Percentiles rank a stretch among this genome's conserved stretches.
Evolutionary conservation across 1,140 invertebrate genomes (phyloP).

Genomic region (Telenomus remus): DNA sequence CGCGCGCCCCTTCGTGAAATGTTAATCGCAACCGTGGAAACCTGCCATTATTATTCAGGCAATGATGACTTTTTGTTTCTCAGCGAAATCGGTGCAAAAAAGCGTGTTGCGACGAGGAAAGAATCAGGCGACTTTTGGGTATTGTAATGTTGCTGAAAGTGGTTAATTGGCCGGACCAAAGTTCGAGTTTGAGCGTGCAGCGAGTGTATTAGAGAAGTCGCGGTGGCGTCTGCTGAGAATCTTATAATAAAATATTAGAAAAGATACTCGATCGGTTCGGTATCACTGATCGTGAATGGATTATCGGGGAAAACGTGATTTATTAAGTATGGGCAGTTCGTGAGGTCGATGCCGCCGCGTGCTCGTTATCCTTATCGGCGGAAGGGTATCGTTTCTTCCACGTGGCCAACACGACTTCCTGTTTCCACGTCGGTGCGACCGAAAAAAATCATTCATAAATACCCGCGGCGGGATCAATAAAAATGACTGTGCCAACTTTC

Average conservation of each 20-base stretch:
- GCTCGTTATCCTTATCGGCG: conserved; percentile 61
- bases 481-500: conserved; percentile 13
- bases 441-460: conserved; percentile 19
- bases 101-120: too few relatives aligned
- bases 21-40: conserved; percentile 66
- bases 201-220: background rate
- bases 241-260: conserved; percentile 46
- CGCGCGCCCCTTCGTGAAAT: conserved; percentile 62
- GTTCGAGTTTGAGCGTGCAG: too few relatives aligned
- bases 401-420: conserved; percentile 53
- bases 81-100: background rate
- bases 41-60: conserved; percentile 59
- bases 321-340: conserved; percentile 59
- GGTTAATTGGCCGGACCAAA: background rate
- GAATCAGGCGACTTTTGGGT: too few relatives aligned
- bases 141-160: background rate
- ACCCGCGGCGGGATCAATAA: conserved; percentile 8
- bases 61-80: too few relatives aligned
- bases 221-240: background rate
- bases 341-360: conserved; percentile 50
- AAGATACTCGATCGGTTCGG: conserved; percentile 41
- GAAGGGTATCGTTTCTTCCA: conserved; percentile 58
- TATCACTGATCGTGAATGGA: conserved; percentile 58
- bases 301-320: conserved; percentile 60
- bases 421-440: conserved; percentile 28